These are phyloP conservation scores for Teleogryllus occipitalis DNA, from an alignment of 1,140 invertebrate species.

Conservation along the genomic window DNA sequence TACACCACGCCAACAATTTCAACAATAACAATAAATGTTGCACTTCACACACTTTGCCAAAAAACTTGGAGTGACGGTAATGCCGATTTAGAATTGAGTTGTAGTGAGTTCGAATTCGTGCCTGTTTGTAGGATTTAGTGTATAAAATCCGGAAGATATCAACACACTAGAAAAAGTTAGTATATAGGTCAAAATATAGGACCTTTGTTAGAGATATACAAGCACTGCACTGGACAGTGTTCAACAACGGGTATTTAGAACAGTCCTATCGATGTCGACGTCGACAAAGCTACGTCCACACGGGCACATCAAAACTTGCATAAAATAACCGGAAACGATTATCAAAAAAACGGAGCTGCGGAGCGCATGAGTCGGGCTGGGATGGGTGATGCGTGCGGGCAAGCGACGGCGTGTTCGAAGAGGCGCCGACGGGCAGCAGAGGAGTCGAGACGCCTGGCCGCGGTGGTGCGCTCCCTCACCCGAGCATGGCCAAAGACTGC, in stretches of 20 bases:
- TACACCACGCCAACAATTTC: background rate
- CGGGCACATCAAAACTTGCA: background rate
- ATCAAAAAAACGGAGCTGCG: background rate
- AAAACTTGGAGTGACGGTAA: background rate
- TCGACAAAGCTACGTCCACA: background rate
- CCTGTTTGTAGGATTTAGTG: background rate
- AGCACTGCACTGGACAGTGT: background rate
- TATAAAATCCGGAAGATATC: background rate
- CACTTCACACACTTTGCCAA: background rate
- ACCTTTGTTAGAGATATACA: background rate
- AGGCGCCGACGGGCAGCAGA: background rate
- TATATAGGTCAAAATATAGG: background rate
- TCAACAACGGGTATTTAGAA: background rate
- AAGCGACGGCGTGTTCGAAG: background rate
- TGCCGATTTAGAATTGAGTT: background rate
- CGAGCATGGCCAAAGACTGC: background rate
- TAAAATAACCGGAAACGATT: background rate
- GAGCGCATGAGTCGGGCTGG: background rate
- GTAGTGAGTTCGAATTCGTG: background rate
- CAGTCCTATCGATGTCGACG: background rate
- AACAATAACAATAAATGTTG: background rate
- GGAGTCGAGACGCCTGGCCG: background rate
- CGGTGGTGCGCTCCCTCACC: background rate
- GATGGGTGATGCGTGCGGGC: too few relatives aligned
- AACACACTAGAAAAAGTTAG: background rate